Percentiles rank a stretch among this genome's conserved stretches.
Conservation (phyloP, 2,888 invertebrate species). For the Xestia xanthographa region DNA sequence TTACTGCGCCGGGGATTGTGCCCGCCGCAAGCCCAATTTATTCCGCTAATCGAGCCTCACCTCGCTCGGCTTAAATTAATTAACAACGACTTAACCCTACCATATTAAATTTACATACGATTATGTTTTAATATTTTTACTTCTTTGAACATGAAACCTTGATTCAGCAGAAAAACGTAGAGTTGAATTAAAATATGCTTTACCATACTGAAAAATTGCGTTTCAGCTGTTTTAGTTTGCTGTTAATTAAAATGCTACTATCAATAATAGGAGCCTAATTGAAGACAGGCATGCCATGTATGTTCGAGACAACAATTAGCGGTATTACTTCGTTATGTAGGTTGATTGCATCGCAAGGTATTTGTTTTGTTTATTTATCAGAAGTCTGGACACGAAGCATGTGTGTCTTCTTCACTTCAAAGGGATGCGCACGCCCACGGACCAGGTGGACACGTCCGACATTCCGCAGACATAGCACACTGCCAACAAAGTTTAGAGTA, state of each 20-base stretch:
- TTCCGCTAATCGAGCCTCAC: constrained; percentile 87
- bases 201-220: not conserved
- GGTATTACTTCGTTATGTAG: constrained; percentile 72
- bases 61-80: constrained; percentile 86
- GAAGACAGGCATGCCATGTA: constrained; percentile 46
- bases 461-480: constrained; percentile 75
- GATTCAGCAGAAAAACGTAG: not conserved
- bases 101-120: constrained; percentile 75
- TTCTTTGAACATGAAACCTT: constrained; percentile 49
- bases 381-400: constrained; percentile 68
- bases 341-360: constrained; percentile 75
- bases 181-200: constrained; percentile 7
- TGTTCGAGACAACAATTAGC: constrained; percentile 72
- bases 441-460: constrained; percentile 84
- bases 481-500: constrained; percentile 80
- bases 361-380: constrained; percentile 71
- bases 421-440: constrained; percentile 77
- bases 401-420: constrained; percentile 77
- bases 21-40: constrained; percentile 87
- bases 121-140: constrained; percentile 55
- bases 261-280: constrained; percentile 9
- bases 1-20: constrained; percentile 85
- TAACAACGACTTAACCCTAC: constrained; percentile 83
- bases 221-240: not conserved
- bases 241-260: not conserved